Conservation (phyloP, 2,797 vertebrate species). For the Danio kyathit region DNA sequence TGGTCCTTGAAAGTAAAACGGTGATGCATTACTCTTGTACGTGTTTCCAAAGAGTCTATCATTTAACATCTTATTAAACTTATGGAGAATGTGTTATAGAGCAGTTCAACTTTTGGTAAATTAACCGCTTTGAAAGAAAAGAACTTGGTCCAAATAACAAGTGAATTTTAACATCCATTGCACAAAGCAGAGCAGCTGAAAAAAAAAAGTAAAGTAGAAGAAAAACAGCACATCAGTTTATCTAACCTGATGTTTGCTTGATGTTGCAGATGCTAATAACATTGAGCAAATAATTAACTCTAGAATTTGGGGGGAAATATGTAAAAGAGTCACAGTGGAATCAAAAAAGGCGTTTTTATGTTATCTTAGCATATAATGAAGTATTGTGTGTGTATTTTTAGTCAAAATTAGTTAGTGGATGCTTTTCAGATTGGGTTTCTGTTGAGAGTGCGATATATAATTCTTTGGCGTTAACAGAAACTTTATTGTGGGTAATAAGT, state of each 20-base stretch:
- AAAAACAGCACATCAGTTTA: conserved; percentile 54
- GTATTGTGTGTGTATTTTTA: neutral
- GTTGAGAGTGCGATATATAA: conserved; percentile 65
- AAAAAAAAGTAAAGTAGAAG: conserved; percentile 63
- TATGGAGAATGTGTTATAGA: conserved; percentile 33
- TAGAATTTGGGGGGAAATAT: neutral
- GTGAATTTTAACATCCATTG: conserved; percentile 59
- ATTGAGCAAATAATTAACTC: neutral
- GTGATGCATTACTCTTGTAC: conserved; percentile 57
- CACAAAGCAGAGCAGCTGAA: conserved; percentile 52
- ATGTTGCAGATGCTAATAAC: neutral
- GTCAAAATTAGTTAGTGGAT: neutral
- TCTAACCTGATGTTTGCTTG: conserved; percentile 5
- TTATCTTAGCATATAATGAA: conserved; percentile 57
- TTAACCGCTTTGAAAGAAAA: conserved; percentile 62
- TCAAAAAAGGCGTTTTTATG: neutral
- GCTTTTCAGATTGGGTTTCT: conserved; percentile 33
- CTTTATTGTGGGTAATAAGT: conserved; percentile 58
- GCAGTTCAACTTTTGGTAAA: conserved; percentile 5
- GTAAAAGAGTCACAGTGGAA: neutral
- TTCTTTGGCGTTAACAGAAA: conserved; percentile 81
- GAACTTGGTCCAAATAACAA: conserved; percentile 78
- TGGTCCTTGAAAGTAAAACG: conserved; percentile 67
- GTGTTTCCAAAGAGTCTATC: conserved; percentile 52
- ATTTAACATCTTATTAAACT: conserved; percentile 7